Evolutionary conservation across 2,888 invertebrate genomes (phyloP), one percentile per base, ranked within the genome.

Genomic region (Chrysina gloriosa): DNA sequence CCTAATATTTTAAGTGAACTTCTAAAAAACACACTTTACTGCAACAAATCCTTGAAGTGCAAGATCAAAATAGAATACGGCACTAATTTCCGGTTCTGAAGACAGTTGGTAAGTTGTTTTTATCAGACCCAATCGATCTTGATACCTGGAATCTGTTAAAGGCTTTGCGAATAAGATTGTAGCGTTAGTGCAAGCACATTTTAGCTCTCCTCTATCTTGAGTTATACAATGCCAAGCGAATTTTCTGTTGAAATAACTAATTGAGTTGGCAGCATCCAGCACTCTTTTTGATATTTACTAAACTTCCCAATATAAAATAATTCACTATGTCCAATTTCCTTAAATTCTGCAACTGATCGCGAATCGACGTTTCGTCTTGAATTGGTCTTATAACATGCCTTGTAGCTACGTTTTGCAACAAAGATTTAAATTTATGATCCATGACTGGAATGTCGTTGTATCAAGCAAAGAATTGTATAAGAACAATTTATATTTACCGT

Each of bases 401-500:
- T 0, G 95, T 94, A 3, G 96, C 94, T 65, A 96, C 92, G 80
- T 97, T 96, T 82, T 95, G 91, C 34, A 97, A 85, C 5, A 97
- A 84, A 6, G 95, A 92, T 82, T 96, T 95, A 83, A 95, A 96
- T 82, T 96, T 96, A 84, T 96, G 95, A 78, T 96, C 95, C 93
- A 96, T 94, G 7, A 94, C 92, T 93, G 84, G 5, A 80, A 79
- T 47, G 21, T 45, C n/a, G 47, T 39, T 64, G 27, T 21, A 19
- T 39, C n/a, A 48, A 31, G 21, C 34, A 27, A 36, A n/a, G 21
- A 23, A 7, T 45, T 34, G 29, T n/a, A n/a, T 14, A 5, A 63
- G 23, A 27, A 31, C 1, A 4, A 50, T 7, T 29, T 6, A 16
- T 45, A 61, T 23, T 72, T 74, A 94, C 94, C 90, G 79, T 95